These are phyloP conservation scores for Cryptotermes secundus DNA, from an alignment of 1,140 invertebrate species.

Conservation along the genomic window DNA sequence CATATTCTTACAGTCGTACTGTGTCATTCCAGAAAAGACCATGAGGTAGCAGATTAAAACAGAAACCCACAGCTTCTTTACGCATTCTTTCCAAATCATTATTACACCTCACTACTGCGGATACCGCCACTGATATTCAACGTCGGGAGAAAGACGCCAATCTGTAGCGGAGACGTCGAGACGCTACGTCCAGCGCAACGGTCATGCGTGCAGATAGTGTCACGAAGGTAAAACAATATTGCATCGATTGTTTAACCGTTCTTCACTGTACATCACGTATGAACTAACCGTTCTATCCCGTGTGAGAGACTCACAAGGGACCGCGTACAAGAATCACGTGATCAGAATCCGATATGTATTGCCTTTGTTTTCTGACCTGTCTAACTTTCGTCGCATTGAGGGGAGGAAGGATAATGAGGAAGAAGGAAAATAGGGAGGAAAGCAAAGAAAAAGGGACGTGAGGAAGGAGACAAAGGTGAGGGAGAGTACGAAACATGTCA, in stretches of 20 bases:
- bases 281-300: too few species aligned
- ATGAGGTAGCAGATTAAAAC: too few species aligned
- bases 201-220: neutral
- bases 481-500: neutral
- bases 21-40: too few species aligned
- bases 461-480: neutral
- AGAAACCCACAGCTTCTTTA: too few species aligned
- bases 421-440: neutral
- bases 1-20: too few species aligned
- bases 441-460: neutral
- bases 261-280: neutral
- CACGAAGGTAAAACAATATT: neutral
- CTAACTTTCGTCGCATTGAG: neutral
- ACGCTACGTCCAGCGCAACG: neutral
- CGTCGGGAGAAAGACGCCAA: neutral
- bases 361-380: too few species aligned
- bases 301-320: too few species aligned
- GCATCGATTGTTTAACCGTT: neutral
- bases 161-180: neutral
- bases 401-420: neutral
- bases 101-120: too few species aligned
- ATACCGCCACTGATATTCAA: neutral
- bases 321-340: too few species aligned
- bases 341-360: too few species aligned
- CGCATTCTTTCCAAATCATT: neutral